Conservation (phyloP, 1,140 invertebrate species). For the Adelges cooleyi region DNA sequence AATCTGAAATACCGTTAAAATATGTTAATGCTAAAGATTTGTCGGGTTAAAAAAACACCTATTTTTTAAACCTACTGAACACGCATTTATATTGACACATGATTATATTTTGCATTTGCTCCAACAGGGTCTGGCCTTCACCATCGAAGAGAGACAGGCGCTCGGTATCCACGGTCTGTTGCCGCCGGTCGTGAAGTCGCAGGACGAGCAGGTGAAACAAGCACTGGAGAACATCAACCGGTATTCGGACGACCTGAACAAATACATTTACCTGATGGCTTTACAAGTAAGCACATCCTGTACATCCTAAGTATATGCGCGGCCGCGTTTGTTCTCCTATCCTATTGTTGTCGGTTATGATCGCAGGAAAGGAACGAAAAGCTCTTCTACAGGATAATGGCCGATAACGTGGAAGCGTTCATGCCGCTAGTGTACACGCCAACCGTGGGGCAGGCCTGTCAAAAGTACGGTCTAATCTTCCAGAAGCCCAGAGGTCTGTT, state of each 20-base stretch:
- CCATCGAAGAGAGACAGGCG: conserved; percentile 66
- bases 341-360: conserved; percentile 3
- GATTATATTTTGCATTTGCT: conserved; percentile 8
- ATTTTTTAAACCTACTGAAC: too few relatives aligned
- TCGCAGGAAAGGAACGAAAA: conserved; percentile 78
- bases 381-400: conserved; percentile 84
- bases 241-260: conserved; percentile 61
- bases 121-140: conserved; percentile 77
- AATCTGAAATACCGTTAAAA: too few relatives aligned
- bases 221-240: conserved; percentile 57
- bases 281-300: conserved; percentile 47
- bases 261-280: conserved; percentile 66
- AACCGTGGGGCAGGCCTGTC: conserved; percentile 85
- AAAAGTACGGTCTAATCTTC: conserved; percentile 90
- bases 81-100: not conserved
- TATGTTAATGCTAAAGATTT: too few relatives aligned
- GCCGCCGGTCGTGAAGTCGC: conserved; percentile 63
- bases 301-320: too few relatives aligned
- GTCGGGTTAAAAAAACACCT: too few relatives aligned
- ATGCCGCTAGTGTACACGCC: conserved; percentile 89
- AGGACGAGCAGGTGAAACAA: conserved; percentile 69
- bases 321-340: not conserved
- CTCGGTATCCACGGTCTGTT: conserved; percentile 75
- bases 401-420: conserved; percentile 75
- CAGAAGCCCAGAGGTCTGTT: conserved; percentile 86